phyloP scores from a whole-genome alignment of 2,113 vertebrate species.

The Rhagologus leucostigma region DNA sequence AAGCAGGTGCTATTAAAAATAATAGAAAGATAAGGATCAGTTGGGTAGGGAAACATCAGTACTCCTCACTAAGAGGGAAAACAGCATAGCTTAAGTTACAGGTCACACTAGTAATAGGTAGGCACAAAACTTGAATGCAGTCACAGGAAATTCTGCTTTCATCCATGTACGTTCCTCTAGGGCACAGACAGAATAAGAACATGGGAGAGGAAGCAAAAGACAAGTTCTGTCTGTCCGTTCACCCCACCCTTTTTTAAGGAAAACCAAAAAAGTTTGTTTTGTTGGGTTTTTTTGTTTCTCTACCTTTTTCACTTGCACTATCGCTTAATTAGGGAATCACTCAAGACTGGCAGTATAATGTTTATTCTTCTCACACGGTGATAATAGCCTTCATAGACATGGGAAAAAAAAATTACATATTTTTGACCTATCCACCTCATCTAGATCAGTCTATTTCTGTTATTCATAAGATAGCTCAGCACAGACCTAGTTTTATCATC shows the following conservation, averaged over 20 bases:
- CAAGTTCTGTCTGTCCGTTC: neutral
- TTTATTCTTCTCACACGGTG: neutral
- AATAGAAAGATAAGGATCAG: neutral
- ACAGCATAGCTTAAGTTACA: neutral
- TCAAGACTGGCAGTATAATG: neutral
- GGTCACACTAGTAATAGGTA: neutral
- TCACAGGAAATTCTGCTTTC: neutral
- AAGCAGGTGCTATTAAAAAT: neutral
- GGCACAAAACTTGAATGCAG: neutral
- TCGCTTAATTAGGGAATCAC: neutral
- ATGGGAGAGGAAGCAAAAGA: neutral
- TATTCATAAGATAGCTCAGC: neutral
- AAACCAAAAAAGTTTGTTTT: neutral
- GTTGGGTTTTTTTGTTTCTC: neutral
- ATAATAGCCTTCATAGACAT: neutral
- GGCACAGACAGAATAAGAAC: neutral
- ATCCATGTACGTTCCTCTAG: neutral
- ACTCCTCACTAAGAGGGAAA: neutral
- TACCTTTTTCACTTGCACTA: neutral
- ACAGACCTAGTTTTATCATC: neutral
- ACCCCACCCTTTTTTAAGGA: neutral
- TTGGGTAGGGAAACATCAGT: neutral
- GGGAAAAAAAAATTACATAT: neutral
- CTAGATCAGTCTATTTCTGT: neutral
- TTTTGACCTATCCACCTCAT: neutral